Percentiles rank a stretch among this genome's conserved stretches.
phyloP scores from a whole-genome alignment of 2,797 vertebrate genomes.

The Sebastes taczanowskii region DNA sequence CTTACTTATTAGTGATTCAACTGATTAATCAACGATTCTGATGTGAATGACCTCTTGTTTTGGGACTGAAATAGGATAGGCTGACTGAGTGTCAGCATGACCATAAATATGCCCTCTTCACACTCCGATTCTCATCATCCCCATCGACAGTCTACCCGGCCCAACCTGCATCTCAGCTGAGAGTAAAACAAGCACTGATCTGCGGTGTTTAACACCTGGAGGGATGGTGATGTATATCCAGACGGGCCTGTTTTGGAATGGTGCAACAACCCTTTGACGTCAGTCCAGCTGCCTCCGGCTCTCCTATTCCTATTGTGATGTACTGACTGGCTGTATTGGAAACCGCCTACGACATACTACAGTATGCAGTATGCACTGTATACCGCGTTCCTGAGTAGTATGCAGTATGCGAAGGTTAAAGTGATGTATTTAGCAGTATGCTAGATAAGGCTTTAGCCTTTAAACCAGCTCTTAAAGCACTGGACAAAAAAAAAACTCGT shows the following conservation, averaged over 20 bases:
- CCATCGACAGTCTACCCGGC: neutral
- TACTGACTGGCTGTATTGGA: neutral
- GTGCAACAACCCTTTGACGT: slow-evolving; percentile 16
- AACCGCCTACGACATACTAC: too few relatives aligned
- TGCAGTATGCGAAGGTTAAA: too few relatives aligned
- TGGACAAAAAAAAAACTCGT: too few relatives aligned
- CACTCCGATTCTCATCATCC: neutral
- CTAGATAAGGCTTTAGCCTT: too few relatives aligned
- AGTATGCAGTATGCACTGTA: too few relatives aligned
- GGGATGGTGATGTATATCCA: neutral
- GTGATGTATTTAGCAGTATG: too few relatives aligned
- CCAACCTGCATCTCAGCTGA: neutral
- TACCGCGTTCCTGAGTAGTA: too few relatives aligned
- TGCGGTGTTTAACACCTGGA: neutral
- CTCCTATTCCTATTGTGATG: neutral
- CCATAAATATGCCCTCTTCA: neutral
- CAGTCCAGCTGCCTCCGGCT: neutral
- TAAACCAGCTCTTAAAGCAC: too few relatives aligned
- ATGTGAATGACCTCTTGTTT: neutral
- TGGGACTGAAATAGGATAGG: neutral
- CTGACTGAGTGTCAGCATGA: neutral
- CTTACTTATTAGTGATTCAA: neutral
- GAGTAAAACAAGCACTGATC: neutral
- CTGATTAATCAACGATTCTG: neutral
- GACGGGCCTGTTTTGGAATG: slow-evolving; percentile 23